A percentile compares a stretch with the other conserved stretches of the same genome.
phyloP scores from a whole-genome alignment of 2,888 invertebrate species.

The Chouioia cunea region DNA sequence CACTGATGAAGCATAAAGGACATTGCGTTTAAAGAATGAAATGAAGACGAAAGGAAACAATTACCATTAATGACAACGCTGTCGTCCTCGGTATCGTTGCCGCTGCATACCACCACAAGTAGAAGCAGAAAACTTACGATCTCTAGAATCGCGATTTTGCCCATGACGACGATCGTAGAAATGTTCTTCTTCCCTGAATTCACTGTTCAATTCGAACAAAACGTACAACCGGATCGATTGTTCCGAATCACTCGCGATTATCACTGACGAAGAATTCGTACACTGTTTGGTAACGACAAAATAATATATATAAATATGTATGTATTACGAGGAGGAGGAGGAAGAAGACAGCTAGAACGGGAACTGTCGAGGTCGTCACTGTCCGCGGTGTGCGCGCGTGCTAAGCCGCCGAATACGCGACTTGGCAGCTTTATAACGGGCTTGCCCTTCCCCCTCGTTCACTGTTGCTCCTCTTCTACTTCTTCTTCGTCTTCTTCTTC shows the following conservation, averaged over 20 bases:
- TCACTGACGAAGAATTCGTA: too few relatives aligned
- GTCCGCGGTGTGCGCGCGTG: conserved; percentile 20
- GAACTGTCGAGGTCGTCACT: conserved; percentile 34
- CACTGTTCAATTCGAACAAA: conserved; percentile 17
- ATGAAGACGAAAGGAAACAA: conserved; percentile 50
- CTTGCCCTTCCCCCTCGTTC: conserved; percentile 70
- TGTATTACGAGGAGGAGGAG: too few relatives aligned
- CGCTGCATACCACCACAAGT: conserved; percentile 28
- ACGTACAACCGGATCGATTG: neutral
- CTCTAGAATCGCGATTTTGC: conserved; percentile 40
- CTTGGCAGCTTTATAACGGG: conserved; percentile 71
- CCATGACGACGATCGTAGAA: conserved; percentile 9
- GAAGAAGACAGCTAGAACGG: conserved; percentile 12
- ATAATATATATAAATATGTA: too few relatives aligned
- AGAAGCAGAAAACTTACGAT: conserved; percentile 43
- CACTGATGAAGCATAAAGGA: too few relatives aligned
- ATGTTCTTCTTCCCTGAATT: neutral
- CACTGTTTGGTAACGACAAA: too few relatives aligned
- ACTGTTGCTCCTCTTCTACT: conserved; percentile 34
- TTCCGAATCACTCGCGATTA: too few relatives aligned
- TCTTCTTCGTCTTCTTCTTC: conserved; percentile 61
- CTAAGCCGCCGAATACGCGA: conserved; percentile 70
- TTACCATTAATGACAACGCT: conserved; percentile 56
- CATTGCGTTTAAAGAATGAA: neutral
- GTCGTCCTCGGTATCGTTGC: conserved; percentile 45